Conservation (phyloP, 1,140 invertebrate species). For the Drosophila leontia region DNA sequence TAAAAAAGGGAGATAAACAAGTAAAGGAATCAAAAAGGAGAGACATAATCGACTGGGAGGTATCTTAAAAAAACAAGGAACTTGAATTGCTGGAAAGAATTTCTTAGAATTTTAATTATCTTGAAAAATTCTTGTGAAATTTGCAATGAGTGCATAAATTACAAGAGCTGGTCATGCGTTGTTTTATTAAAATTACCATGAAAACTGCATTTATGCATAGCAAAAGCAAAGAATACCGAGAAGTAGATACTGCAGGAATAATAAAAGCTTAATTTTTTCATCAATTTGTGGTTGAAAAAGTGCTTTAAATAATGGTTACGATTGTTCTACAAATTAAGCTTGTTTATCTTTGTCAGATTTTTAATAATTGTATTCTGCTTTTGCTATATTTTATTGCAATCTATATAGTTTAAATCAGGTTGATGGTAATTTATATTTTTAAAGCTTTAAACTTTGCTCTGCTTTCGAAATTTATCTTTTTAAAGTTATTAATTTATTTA, state of each 20-base stretch:
- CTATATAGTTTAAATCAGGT: too few species aligned
- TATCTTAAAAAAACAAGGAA: neutral
- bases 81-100: neutral
- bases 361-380: too few species aligned
- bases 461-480: neutral
- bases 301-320: neutral
- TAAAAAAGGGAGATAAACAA: neutral
- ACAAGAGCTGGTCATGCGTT: too few species aligned
- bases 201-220: neutral
- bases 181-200: neutral
- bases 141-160: neutral
- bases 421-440: neutral
- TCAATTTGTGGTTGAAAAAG: neutral
- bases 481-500: neutral
- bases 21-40: neutral
- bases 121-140: neutral
- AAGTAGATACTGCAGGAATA: neutral
- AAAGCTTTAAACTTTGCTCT: neutral
- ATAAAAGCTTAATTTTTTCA: neutral
- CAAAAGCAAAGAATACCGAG: neutral
- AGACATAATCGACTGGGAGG: slow-evolving; percentile 2
- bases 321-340: neutral
- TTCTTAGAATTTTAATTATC: neutral
- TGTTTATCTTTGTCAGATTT: neutral
- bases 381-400: neutral